Conservation (phyloP, 2,888 invertebrate species). For the Dolichomitus sp. region DNA sequence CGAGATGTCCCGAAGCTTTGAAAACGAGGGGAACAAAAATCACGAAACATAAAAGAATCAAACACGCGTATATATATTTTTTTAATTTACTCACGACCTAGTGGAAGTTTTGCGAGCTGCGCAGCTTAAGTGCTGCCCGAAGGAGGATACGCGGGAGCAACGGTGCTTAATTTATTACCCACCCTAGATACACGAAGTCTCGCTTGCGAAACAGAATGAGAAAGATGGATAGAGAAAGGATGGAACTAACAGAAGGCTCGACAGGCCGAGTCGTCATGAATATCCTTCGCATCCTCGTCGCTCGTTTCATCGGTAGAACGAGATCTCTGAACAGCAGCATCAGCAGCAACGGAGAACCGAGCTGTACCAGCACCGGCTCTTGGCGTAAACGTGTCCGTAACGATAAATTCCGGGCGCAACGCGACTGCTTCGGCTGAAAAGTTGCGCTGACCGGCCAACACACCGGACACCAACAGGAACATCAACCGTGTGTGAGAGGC, state of each 20-base stretch:
- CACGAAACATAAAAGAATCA: slow-evolving; percentile 30
- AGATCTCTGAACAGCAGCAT: slow-evolving; percentile 52
- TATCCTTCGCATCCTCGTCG: slow-evolving; percentile 54
- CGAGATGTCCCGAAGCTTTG: slow-evolving; percentile 16
- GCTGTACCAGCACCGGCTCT: slow-evolving; percentile 63
- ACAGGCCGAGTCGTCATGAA: slow-evolving; percentile 58
- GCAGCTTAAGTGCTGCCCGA: neutral
- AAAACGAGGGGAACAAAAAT: slow-evolving; percentile 38
- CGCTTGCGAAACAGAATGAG: slow-evolving; percentile 37
- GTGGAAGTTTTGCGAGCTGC: slow-evolving; percentile 34
- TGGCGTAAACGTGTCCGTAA: slow-evolving; percentile 64
- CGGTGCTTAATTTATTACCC: slow-evolving; percentile 60
- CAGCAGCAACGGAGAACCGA: slow-evolving; percentile 33
- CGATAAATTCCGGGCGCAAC: slow-evolving; percentile 65
- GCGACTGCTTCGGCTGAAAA: slow-evolving; percentile 64
- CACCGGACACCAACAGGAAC: slow-evolving; percentile 48
- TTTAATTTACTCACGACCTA: slow-evolving; percentile 31
- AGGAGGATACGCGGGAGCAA: slow-evolving; percentile 15
- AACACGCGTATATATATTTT: slow-evolving; percentile 29
- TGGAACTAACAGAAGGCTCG: slow-evolving; percentile 45
- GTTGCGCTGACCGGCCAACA: slow-evolving; percentile 35
- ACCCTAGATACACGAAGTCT: slow-evolving; percentile 57
- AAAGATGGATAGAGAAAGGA: slow-evolving; percentile 54
- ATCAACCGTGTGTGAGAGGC: slow-evolving; percentile 35
- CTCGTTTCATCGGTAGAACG: slow-evolving; percentile 56